Evolutionary conservation across 2,888 invertebrate species (phyloP).

Genomic region (Deilephila elpenor): DNA sequence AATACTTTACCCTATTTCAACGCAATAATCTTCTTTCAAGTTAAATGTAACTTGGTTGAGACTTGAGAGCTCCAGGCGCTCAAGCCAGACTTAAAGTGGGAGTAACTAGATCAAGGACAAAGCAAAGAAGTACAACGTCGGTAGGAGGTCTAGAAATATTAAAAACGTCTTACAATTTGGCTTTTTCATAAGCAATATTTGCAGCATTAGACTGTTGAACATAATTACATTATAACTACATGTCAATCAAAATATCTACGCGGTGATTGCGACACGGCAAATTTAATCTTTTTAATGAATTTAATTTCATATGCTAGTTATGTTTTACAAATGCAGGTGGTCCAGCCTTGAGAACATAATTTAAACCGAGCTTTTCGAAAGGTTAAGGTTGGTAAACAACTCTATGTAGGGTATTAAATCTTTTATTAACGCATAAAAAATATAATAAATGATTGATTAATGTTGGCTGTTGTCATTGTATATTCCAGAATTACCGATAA

Average conservation of each 20-base stretch:
- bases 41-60: neutral
- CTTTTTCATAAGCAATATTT: neutral
- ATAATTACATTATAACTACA: neutral
- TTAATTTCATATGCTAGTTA: slow-evolving; percentile 32
- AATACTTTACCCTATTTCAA: neutral
- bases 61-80: neutral
- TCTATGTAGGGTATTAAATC: slow-evolving; percentile 13
- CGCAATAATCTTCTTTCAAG: neutral
- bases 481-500: neutral
- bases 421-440: slow-evolving; percentile 19
- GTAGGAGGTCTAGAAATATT: neutral
- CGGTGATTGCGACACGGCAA: slow-evolving; percentile 6
- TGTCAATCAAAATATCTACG: slow-evolving; percentile 21
- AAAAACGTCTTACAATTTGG: neutral
- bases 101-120: slow-evolving; percentile 1
- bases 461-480: neutral
- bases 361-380: slow-evolving; percentile 47
- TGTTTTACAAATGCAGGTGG: slow-evolving; percentile 44
- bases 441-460: neutral
- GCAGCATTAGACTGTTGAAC: neutral
- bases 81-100: neutral
- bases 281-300: slow-evolving; percentile 34
- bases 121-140: neutral
- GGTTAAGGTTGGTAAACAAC: slow-evolving; percentile 49
- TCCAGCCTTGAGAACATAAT: slow-evolving; percentile 52